Evolutionary conservation across 1,140 invertebrate species (phyloP).

Genomic region (Bombus impatiens): DNA sequence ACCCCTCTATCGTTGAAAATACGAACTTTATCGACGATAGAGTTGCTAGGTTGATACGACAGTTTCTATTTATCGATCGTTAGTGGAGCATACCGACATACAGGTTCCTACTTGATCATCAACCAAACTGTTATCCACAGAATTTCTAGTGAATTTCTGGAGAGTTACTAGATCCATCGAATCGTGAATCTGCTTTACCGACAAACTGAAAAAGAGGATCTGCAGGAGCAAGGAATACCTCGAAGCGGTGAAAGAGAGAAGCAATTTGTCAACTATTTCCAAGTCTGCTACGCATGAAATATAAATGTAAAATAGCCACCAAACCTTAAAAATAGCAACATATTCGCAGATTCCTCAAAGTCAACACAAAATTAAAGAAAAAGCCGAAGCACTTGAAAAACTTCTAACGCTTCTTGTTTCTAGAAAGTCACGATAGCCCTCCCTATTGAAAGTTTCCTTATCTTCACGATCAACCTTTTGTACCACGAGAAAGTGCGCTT

Average conservation of each 20-base stretch:
- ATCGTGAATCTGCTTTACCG: slow-evolving; percentile 49
- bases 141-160: background rate
- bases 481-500: background rate
- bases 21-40: background rate
- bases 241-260: slow-evolving; percentile 50
- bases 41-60: background rate
- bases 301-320: background rate
- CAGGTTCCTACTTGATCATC: background rate
- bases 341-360: too few species aligned
- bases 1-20: background rate
- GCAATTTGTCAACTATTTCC: slow-evolving; percentile 17
- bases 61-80: slow-evolving; percentile 3
- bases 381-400: too few species aligned
- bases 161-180: too few species aligned
- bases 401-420: background rate
- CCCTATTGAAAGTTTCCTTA: background rate
- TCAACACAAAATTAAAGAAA: too few species aligned
- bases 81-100: background rate
- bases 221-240: background rate
- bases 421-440: background rate
- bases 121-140: slow-evolving; percentile 13
- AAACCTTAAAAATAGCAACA: background rate
- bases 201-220: background rate
- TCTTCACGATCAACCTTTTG: background rate
- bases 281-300: background rate